phyloP scores from a whole-genome alignment of 2,113 vertebrate genomes.

The Chitala chitala region DNA sequence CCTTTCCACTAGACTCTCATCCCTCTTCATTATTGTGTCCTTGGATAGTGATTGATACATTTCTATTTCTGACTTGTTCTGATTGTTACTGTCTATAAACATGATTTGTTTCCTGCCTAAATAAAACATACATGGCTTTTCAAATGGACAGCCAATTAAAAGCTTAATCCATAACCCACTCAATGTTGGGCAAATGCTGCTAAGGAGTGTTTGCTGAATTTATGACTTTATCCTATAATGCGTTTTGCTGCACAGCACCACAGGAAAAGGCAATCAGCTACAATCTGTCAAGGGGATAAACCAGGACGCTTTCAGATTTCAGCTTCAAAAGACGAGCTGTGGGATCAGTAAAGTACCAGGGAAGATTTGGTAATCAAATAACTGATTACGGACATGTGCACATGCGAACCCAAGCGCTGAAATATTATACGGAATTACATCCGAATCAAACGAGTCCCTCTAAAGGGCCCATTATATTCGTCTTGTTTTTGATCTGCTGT shows the following conservation, averaged over 20 bases:
- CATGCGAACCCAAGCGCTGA: background rate
- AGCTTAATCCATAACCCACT: slow-evolving; percentile 3
- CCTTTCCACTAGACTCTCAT: background rate
- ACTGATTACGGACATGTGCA: background rate
- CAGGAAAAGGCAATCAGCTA: background rate
- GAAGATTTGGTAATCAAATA: background rate
- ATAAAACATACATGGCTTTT: background rate
- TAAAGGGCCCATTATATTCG: slow-evolving; percentile 6
- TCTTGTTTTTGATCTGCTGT: background rate
- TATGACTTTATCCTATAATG: slow-evolving; percentile 4
- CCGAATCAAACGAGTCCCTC: background rate
- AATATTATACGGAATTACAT: background rate
- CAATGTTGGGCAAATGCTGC: background rate
- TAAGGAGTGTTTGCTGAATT: background rate
- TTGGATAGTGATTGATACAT: too few relatives aligned
- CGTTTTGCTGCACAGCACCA: background rate
- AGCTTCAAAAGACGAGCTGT: background rate
- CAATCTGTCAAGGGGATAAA: slow-evolving; percentile 12
- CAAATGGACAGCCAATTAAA: slow-evolving; percentile 3
- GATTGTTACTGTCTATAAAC: background rate
- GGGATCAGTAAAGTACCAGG: background rate
- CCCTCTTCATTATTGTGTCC: background rate
- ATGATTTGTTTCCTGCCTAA: background rate
- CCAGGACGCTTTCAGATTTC: background rate
- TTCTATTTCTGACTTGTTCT: too few relatives aligned